Percentiles rank a stretch among this genome's conserved stretches.
These are phyloP conservation scores for Pipistrellus kuhlii DNA, from an alignment of 2,797 vertebrate species.

Conservation along the genomic window DNA sequence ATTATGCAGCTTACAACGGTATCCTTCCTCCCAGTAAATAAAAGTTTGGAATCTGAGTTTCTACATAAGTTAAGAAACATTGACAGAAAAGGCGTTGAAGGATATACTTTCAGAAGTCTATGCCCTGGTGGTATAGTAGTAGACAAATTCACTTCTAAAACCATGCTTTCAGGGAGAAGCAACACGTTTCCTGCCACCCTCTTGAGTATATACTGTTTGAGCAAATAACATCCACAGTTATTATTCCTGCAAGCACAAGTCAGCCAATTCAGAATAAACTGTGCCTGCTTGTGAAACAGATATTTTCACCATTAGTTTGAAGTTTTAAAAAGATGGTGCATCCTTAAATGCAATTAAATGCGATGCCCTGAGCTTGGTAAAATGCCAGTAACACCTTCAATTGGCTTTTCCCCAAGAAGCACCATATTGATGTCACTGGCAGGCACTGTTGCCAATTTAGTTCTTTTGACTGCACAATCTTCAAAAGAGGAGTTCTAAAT, in stretches of 20 bases:
- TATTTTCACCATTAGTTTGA: slow-evolving; percentile 5
- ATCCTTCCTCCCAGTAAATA: slow-evolving; percentile 11
- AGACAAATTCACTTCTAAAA: background rate
- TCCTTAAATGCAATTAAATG: slow-evolving; percentile 18
- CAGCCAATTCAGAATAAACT: background rate
- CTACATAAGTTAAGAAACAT: background rate
- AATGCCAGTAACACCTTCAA: slow-evolving; percentile 50
- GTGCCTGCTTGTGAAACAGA: background rate
- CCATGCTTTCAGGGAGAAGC: background rate
- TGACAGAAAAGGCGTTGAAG: background rate
- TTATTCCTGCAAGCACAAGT: background rate
- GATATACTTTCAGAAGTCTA: background rate
- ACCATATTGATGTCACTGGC: slow-evolving; percentile 51
- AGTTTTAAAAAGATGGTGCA: background rate
- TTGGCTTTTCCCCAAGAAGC: slow-evolving; percentile 44
- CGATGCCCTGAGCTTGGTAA: background rate
- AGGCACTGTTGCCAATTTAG: slow-evolving; percentile 64
- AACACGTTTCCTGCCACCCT: background rate
- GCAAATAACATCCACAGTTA: background rate
- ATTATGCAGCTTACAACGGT: background rate
- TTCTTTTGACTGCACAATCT: slow-evolving; percentile 58
- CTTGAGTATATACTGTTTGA: background rate
- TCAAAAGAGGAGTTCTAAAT: slow-evolving; percentile 66
- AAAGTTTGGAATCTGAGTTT: background rate
- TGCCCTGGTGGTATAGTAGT: background rate